Evolutionary conservation across 2,888 invertebrate genomes (phyloP), one percentile per base, ranked within the genome.

Genomic region (Polydrusus pterygomalis): DNA sequence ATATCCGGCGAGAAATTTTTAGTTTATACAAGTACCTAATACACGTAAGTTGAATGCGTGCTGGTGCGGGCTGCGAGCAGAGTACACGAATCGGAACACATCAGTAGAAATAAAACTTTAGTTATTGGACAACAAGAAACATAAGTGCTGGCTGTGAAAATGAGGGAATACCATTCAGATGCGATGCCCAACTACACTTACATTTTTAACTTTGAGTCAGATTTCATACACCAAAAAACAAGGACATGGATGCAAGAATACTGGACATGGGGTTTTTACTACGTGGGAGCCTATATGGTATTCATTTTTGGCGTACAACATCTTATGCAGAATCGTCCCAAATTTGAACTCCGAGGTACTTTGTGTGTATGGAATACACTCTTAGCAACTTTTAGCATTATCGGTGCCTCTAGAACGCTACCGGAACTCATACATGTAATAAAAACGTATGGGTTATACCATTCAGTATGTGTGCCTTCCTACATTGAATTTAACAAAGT

Each of bases 391-490:
- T 99, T 99, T 90, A 98, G 97, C 89, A 95, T 97, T 85, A 94
- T 96, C 90, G 99, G 97, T 79, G 95, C 95, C 49, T 93, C 93
- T 80, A 91, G 99, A 83, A 98, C 98, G 78, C 92, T 97, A 49
- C 98, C 99, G 0, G 99, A 99, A 89, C 91, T 99, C 84, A 88
- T 96, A 72, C 95, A 96, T 87, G 96, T 96, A 71, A 90, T 98
- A 78, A 92, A 92, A 82, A 94, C 96, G 87, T 94, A 97, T 87
- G 98, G 99, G 77, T 91, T 98, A 83, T 96, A 96, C 87, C 96
- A 98, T 89, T 98, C 98, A 73, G 94, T 98, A 82, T 99, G 99
- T 90, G 94, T 96, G 88, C 96, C 97, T 83, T 96, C 96, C 92
- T 97, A 95, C 89, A 96, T 96, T 87, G 95, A 96, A 87, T 93